Evolutionary conservation across 2,113 vertebrate genomes (phyloP).

Genomic region (Zosterops japonicus): DNA sequence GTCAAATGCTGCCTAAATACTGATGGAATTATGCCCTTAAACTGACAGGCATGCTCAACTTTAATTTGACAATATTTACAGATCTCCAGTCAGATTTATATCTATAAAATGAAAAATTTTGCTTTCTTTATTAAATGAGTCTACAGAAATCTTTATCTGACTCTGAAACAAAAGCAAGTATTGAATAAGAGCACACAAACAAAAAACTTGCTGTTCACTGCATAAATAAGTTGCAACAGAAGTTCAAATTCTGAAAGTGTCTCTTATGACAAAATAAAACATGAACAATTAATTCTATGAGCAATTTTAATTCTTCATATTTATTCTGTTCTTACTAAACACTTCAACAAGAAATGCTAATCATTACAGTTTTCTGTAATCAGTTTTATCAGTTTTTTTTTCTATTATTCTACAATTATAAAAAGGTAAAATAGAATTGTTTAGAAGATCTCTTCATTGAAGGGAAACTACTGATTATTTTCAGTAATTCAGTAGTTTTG

Average conservation of each 20-base stretch:
- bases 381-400: not conserved
- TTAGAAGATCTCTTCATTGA: not conserved
- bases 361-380: not conserved
- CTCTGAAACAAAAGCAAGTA: not conserved
- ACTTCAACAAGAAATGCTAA: not conserved
- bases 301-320: not conserved
- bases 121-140: not conserved
- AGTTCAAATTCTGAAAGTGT: not conserved
- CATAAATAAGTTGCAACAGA: not conserved
- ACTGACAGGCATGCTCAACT: not conserved
- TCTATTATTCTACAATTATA: not conserved
- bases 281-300: not conserved
- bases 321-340: not conserved
- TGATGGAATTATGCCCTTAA: not conserved
- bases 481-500: not conserved
- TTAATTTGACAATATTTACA: not conserved
- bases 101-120: not conserved
- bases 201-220: not conserved
- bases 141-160: not conserved
- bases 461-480: not conserved
- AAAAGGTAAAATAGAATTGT: not conserved
- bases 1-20: not conserved
- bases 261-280: not conserved
- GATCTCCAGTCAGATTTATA: not conserved
- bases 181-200: not conserved